A percentile compares a stretch with the other conserved stretches of the same genome.
These are phyloP conservation scores for Acleris emargana DNA, from an alignment of 2,888 invertebrate species.

Conservation along the genomic window DNA sequence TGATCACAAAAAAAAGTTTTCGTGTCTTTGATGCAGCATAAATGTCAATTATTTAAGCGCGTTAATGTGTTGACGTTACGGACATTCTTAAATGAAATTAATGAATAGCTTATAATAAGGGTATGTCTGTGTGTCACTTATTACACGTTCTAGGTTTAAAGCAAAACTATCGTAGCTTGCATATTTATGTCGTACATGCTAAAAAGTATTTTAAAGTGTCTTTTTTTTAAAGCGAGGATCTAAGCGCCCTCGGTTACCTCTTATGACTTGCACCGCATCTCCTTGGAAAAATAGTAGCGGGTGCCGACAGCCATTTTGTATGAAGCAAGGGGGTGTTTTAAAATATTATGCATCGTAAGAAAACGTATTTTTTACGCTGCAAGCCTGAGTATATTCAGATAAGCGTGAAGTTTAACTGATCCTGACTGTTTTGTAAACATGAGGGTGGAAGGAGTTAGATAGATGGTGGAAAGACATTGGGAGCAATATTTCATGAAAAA, in stretches of 20 bases:
- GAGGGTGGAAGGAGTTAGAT: constrained; percentile 12
- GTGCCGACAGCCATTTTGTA: constrained; percentile 81
- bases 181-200: too few species aligned
- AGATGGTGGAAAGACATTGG: background rate
- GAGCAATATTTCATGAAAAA: background rate
- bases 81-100: too few species aligned
- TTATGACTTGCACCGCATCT: constrained; percentile 47
- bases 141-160: too few species aligned
- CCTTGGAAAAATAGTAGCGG: constrained; percentile 74
- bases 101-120: too few species aligned
- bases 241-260: background rate
- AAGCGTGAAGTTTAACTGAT: constrained; percentile 30
- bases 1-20: too few species aligned
- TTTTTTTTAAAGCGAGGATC: too few species aligned
- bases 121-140: too few species aligned
- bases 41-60: too few species aligned
- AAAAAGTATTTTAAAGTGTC: too few species aligned
- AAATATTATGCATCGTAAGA: constrained; percentile 76
- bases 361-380: constrained; percentile 71
- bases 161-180: too few species aligned
- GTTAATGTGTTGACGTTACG: too few species aligned
- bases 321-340: constrained; percentile 77
- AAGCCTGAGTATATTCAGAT: constrained; percentile 50
- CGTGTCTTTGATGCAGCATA: too few species aligned
- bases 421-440: constrained; percentile 30